Conservation (phyloP, 1,140 invertebrate genomes). For the Pissodes strobi region DNA sequence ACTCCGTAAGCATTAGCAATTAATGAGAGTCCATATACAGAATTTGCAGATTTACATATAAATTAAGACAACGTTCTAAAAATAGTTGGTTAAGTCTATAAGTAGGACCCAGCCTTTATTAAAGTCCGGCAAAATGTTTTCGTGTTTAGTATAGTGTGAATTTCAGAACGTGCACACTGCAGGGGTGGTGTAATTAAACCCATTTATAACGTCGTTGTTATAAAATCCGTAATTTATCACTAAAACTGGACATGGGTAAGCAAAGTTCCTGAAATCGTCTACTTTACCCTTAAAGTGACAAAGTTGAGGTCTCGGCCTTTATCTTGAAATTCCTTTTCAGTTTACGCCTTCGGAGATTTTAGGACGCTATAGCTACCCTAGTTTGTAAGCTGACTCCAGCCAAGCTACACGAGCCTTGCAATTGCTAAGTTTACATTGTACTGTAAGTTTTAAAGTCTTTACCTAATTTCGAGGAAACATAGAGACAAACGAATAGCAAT, state of each 20-base stretch:
- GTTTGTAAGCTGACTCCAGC: neutral
- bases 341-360: slow-evolving; percentile 20
- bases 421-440: too few relatives aligned
- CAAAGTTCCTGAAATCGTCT: slow-evolving; percentile 19
- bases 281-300: slow-evolving; percentile 18
- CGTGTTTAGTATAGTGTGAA: slow-evolving; percentile 8
- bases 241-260: slow-evolving; percentile 23
- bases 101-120: too few relatives aligned
- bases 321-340: slow-evolving; percentile 19
- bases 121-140: neutral
- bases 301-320: slow-evolving; percentile 23
- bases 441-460: too few relatives aligned
- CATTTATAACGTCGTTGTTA: slow-evolving; percentile 25
- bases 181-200: slow-evolving; percentile 18
- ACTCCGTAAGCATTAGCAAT: too few relatives aligned
- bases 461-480: too few relatives aligned
- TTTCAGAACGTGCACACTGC: slow-evolving; percentile 3
- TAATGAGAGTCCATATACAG: too few relatives aligned
- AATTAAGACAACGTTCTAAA: too few relatives aligned
- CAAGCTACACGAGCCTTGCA: slow-evolving; percentile 1
- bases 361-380: neutral
- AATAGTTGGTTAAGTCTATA: too few relatives aligned
- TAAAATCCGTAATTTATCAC: slow-evolving; percentile 30
- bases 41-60: too few relatives aligned
- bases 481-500: too few relatives aligned